These are phyloP conservation scores for Isichthys henryi DNA, from an alignment of 2,113 vertebrate genomes.

Conservation along the genomic window DNA sequence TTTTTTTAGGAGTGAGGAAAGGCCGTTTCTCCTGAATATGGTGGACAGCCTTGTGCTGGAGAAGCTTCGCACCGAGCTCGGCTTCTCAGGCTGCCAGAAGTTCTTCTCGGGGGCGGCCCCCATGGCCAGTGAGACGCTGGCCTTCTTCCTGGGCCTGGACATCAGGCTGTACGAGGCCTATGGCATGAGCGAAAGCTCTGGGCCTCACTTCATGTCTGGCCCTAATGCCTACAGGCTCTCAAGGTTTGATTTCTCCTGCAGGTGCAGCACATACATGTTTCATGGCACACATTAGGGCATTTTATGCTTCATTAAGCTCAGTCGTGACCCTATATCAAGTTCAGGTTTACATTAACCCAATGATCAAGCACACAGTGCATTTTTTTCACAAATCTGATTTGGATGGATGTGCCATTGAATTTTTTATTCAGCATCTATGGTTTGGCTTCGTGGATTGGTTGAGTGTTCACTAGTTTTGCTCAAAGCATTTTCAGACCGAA, in stretches of 20 bases:
- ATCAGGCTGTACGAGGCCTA: conserved; percentile 75
- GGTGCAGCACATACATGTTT: background rate
- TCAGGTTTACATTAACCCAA: too few relatives aligned
- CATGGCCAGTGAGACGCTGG: conserved; percentile 62
- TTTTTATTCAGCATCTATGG: too few relatives aligned
- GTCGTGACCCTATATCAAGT: too few relatives aligned
- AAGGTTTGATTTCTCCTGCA: conserved; percentile 52
- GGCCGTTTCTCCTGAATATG: conserved; percentile 62
- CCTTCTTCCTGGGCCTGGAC: conserved; percentile 77
- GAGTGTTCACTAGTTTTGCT: too few relatives aligned
- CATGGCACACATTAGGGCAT: background rate
- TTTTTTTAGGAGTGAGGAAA: conserved; percentile 58
- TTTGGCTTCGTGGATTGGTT: too few relatives aligned
- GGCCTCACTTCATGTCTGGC: conserved; percentile 77
- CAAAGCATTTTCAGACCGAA: too few relatives aligned
- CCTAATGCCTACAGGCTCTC: conserved; percentile 59
- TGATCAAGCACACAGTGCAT: too few relatives aligned
- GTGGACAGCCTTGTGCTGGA: conserved; percentile 71
- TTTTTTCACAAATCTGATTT: too few relatives aligned
- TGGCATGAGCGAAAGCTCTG: conserved; percentile 80
- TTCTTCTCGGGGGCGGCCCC: conserved; percentile 77
- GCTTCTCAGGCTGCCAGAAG: conserved; percentile 72
- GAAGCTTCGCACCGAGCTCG: conserved; percentile 67
- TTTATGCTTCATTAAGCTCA: background rate
- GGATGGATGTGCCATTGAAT: too few relatives aligned